Evolutionary conservation across 2,797 vertebrate genomes (phyloP), one percentile per base, ranked within the genome.

Genomic region (Catamblyrhynchus diadema): DNA sequence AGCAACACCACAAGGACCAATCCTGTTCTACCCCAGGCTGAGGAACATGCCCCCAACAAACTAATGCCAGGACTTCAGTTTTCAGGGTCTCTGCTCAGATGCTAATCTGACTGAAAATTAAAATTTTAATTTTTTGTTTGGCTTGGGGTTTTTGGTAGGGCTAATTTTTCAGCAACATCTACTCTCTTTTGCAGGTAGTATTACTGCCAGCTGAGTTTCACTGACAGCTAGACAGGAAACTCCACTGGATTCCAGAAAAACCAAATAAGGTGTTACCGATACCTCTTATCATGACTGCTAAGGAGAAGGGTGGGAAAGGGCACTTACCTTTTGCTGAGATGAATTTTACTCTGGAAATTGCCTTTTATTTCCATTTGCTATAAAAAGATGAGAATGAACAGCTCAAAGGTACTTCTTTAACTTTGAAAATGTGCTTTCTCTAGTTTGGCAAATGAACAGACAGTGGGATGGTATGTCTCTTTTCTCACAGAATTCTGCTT

Each of bases 41-140:
- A 35, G 19, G 8, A 7, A 53, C 4, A 9, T 23, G 6, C 2
- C 41, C 23, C 11, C 0, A 0, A 1, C 27, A 65, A 19, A 28
- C 14, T 17, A 22, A 37, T 25, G 7, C 8, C 56, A 54, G 19
- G 35, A 66, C 20, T 71, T 91, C 5, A 15, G 22, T 18, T 66
- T 88, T 81, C n/a, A 35, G 33, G 20, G 14, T n/a, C 39, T 57
- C 39, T 47, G 19, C 22, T 50, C 39, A 59, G 39, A 77, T 70
- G 11, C 11, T 50, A 57, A 53, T 24, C 19, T 66, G 27, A 37
- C 56, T 42, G 21, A 73, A 94, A 80, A 57, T 21, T 16, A 65
- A 18, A 21, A 21, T 25, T 60, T 65, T 20, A 10, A 32, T 5
- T 57, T 70, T 42, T 77, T 67, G 9, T 33, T 47, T 50, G 18